Base-by-base conservation (phyloP, 1,140 invertebrate species). In the Akabosia matsudoensis region DNA sequence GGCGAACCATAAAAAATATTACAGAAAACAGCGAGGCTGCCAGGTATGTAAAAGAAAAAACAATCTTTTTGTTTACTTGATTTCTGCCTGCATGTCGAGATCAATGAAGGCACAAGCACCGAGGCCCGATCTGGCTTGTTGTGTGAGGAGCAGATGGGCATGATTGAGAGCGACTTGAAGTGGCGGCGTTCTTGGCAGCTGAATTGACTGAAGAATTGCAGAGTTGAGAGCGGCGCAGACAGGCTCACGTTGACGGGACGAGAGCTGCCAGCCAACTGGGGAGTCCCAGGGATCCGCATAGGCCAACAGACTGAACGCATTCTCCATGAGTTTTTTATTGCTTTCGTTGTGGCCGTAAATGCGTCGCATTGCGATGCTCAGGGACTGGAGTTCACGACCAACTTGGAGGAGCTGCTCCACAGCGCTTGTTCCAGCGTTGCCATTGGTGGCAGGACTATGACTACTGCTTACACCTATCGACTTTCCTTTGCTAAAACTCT, bases 201-300 rank as follows among this genome's bases (percentile, higher is more conserved):
- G 93, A 84, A 92, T 91, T 82, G 93, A 94, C 95, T 97, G 87
- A 33, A 88, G 84, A 82, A 99, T 98, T 84, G 97, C 96, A 85
- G 96, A 97, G 87, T 99, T 98, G 79, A 99, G 90, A 82, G 93
- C 92, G 82, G 94, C 92, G 88, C 95, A 97, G 76, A 98, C 93
- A 61, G 92, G 91, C 88, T 98, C 97, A 83, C 97, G 89, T 83
- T 97, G 92, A 78, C 92, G 88, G 14, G 96, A 92, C 85, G 97
- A 92, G 80, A 98, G 87, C 84, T 98, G 95, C 91, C 93, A 96
- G 30, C 96, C 95, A 67, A 98, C 91, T 28, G 96, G 96, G 86
- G 95, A 97, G 82, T 90, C 91, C 95, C 95, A 98, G 10, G 97
- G 97, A 88, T 98, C 97, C 81, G 95, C 93, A 87, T 98, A 99